A percentile compares a stretch with the other conserved stretches of the same genome.
Evolutionary conservation across 2,797 vertebrate species (phyloP).

Genomic region (Rhyacichthys aspro): DNA sequence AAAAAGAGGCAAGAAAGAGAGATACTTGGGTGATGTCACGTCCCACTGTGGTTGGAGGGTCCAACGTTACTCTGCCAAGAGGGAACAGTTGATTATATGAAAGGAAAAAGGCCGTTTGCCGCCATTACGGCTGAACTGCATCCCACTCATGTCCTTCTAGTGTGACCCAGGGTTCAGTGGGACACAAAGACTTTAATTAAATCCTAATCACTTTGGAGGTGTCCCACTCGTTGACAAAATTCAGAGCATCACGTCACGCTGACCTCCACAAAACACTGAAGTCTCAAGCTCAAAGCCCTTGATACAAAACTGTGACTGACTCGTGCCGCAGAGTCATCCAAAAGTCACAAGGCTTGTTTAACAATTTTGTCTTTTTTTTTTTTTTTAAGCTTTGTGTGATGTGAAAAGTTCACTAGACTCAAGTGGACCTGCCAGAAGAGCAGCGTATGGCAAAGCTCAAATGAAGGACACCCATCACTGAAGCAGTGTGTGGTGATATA

Average conservation of each 20-base stretch:
- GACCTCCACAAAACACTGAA: constrained; percentile 38
- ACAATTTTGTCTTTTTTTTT: constrained; percentile 58
- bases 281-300: constrained; percentile 28
- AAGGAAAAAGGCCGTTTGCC: constrained; percentile 45
- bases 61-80: constrained; percentile 54
- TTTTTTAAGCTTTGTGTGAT: constrained; percentile 31
- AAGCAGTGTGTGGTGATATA: constrained; percentile 44
- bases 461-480: constrained; percentile 48
- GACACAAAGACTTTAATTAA: constrained; percentile 71
- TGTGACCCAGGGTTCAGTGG: constrained; percentile 55
- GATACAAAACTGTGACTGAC: constrained; percentile 39
- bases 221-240: constrained; percentile 56
- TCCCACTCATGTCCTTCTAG: constrained; percentile 20
- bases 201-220: constrained; percentile 64
- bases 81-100: constrained; percentile 66
- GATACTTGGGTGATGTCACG: constrained; percentile 76
- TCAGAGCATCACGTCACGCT: constrained; percentile 54
- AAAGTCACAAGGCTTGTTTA: constrained; percentile 51
- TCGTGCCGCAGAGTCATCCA: constrained; percentile 41
- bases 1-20: constrained; percentile 19
- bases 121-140: constrained; percentile 25
- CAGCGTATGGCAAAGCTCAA: constrained; percentile 52
- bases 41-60: constrained; percentile 64
- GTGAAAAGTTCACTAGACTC: constrained; percentile 70
- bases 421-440: constrained; percentile 45